Conservation (phyloP, 1,140 invertebrate species). For the Lanistes nyassanus region DNA sequence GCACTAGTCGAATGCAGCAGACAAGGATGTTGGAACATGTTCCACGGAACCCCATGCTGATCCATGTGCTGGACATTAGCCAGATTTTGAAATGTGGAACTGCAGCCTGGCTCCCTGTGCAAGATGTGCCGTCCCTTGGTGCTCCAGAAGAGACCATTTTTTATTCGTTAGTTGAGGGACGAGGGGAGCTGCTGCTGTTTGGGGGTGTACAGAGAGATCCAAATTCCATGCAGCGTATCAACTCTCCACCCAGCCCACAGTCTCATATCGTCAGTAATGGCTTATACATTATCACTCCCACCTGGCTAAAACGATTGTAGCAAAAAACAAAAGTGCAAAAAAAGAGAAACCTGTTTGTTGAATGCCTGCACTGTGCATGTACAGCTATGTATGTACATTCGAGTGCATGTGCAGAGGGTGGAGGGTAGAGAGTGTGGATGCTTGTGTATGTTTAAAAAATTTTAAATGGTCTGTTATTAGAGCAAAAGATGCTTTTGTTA, state of each 20-base stretch:
- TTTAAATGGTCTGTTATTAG: too few relatives aligned
- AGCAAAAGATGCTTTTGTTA: too few relatives aligned
- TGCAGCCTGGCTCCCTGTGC: constrained; percentile 81
- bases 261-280: constrained; percentile 52
- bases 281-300: constrained; percentile 37
- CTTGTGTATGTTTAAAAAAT: too few relatives aligned
- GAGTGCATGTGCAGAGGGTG: too few relatives aligned
- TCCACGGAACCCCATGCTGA: constrained; percentile 71
- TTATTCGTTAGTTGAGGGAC: constrained; percentile 88
- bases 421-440: too few relatives aligned
- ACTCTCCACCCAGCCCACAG: constrained; percentile 35
- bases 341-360: too few relatives aligned
- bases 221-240: constrained; percentile 52
- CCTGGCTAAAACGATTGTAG: constrained; percentile 10
- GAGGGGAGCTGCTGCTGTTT: constrained; percentile 93
- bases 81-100: constrained; percentile 70
- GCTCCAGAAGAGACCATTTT: constrained; percentile 87
- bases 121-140: constrained; percentile 62
- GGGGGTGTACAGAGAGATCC: constrained; percentile 78
- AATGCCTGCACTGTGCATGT: too few relatives aligned
- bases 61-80: constrained; percentile 89
- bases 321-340: not conserved
- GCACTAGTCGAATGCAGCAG: constrained; percentile 25
- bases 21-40: not conserved
- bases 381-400: too few relatives aligned